Percentiles rank a stretch among this genome's conserved stretches.
These are phyloP conservation scores for Diabrotica balteata DNA, from an alignment of 2,888 invertebrate genomes.

Conservation along the genomic window DNA sequence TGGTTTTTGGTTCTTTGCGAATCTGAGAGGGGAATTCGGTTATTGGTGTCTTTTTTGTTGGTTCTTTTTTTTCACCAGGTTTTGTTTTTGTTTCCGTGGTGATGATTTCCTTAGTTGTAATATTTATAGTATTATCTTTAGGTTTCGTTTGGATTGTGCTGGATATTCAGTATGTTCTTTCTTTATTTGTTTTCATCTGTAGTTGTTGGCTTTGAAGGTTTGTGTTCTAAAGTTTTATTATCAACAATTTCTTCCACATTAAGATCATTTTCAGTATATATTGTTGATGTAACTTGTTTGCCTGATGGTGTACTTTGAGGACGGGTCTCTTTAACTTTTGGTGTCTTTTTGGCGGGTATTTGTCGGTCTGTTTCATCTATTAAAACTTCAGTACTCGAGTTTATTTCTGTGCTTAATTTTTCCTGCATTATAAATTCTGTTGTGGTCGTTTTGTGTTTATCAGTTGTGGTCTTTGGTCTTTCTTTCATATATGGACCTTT, in stretches of 20 bases:
- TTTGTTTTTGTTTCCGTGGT: constrained; percentile 37
- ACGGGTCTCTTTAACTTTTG: too few relatives aligned
- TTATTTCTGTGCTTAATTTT: constrained; percentile 20
- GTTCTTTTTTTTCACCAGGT: constrained; percentile 35
- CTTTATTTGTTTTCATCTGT: constrained; percentile 21
- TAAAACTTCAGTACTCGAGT: constrained; percentile 19
- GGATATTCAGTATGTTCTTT: not conserved
- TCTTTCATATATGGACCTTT: constrained; percentile 15
- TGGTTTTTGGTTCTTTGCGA: constrained; percentile 23
- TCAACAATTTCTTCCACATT: not conserved
- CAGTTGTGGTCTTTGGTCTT: not conserved
- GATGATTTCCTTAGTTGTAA: constrained; percentile 30
- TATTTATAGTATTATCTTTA: not conserved
- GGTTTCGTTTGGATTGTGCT: not conserved
- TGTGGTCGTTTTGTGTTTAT: constrained; percentile 4
- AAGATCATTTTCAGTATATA: not conserved
- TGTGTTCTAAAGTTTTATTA: constrained; percentile 2
- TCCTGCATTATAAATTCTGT: constrained; percentile 34
- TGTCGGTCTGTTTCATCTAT: not conserved
- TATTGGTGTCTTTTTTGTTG: constrained; percentile 29
- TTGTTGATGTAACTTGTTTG: too few relatives aligned
- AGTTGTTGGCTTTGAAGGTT: constrained; percentile 23
- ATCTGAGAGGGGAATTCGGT: constrained; percentile 46
- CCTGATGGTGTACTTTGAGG: too few relatives aligned
- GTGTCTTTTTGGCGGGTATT: too few relatives aligned